Conservation (phyloP, 2,888 invertebrate genomes). For the Drosophila sordidapex region DNA sequence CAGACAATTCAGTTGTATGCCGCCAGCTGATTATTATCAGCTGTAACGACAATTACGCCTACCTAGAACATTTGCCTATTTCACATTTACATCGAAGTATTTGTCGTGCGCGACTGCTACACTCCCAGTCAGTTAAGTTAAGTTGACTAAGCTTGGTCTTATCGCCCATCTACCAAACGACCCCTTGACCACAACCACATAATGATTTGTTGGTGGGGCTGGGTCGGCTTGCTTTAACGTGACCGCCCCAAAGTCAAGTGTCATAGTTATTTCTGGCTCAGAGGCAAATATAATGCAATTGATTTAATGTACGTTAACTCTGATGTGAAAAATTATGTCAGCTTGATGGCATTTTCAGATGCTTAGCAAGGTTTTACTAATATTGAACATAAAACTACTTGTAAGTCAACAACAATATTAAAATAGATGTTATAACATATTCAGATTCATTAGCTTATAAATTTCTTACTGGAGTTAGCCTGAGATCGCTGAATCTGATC, state of each 20-base stretch:
- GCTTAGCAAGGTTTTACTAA: constrained; percentile 25
- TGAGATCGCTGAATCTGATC: neutral
- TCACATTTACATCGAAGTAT: constrained; percentile 42
- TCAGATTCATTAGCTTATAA: neutral
- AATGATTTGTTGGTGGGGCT: constrained; percentile 16
- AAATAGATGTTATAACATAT: neutral
- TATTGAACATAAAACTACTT: neutral
- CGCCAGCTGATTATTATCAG: constrained; percentile 43
- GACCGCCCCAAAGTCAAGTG: constrained; percentile 15
- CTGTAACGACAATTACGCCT: constrained; percentile 41
- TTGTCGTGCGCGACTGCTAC: constrained; percentile 36
- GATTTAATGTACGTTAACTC: constrained; percentile 47
- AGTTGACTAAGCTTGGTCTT: constrained; percentile 41
- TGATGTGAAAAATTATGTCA: constrained; percentile 69
- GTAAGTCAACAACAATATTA: constrained; percentile 5
- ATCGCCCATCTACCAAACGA: constrained; percentile 66
- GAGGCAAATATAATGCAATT: constrained; percentile 37
- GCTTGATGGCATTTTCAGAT: constrained; percentile 55
- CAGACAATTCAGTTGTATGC: constrained; percentile 26
- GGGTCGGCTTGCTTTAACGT: constrained; percentile 13
- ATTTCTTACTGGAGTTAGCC: neutral
- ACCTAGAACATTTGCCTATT: constrained; percentile 22
- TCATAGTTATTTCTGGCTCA: constrained; percentile 21
- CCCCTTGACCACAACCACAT: constrained; percentile 58
- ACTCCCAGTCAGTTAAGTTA: constrained; percentile 20